Evolutionary conservation across 2,888 invertebrate genomes (phyloP).

Genomic region (Lasius fuliginosus): DNA sequence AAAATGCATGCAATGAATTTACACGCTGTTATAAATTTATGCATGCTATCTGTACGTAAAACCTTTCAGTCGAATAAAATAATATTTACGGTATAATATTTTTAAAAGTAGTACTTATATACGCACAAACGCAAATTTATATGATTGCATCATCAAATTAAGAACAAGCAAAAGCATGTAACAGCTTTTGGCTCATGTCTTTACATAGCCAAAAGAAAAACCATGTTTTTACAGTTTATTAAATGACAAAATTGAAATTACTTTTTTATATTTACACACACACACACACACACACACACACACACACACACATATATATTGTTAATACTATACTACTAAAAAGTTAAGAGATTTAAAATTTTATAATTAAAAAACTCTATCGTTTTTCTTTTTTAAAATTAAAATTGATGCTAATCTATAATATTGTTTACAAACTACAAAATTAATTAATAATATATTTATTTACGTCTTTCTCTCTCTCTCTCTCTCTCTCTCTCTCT

Average conservation of each 20-base stretch:
- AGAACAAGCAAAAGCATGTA: not conserved
- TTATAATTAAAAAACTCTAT: not conserved
- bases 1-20: not conserved
- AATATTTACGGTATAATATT: conserved; percentile 35
- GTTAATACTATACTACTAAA: not conserved
- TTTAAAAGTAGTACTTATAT: conserved; percentile 15
- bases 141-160: conserved; percentile 7
- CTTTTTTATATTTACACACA: not conserved
- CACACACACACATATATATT: no score
- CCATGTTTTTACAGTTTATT: not conserved
- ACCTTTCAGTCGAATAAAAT: conserved; percentile 18
- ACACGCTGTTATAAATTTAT: not conserved
- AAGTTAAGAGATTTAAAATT: not conserved
- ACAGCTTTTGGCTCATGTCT: not conserved
- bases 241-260: not conserved
- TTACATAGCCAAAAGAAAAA: not conserved
- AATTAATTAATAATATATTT: not conserved
- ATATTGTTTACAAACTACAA: not conserved
- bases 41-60: not conserved
- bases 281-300: no score
- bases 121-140: not conserved
- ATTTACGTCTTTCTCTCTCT: not conserved
- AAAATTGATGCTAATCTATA: not conserved
- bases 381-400: not conserved
- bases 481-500: no score